Evolutionary conservation across 2,113 vertebrate genomes (phyloP).

Genomic region (Tylochromis polylepis): DNA sequence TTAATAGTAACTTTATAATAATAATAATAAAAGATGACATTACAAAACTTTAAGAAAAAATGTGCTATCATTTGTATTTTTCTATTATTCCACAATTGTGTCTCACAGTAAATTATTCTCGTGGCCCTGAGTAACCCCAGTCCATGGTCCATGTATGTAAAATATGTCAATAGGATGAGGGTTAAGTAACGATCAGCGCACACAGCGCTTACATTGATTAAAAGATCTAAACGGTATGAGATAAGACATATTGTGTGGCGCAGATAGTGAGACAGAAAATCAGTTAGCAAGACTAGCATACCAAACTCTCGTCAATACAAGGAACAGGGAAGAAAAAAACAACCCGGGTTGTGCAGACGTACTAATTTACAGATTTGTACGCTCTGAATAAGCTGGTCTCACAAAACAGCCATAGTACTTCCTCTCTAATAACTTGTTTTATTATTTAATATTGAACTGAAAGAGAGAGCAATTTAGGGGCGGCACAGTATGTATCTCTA

Average conservation of each 20-base stretch:
- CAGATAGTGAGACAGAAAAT: background rate
- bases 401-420: fast-evolving
- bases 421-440: background rate
- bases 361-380: background rate
- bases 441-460: background rate
- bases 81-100: background rate
- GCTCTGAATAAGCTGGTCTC: background rate
- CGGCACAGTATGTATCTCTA: background rate
- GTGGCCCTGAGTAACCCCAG: background rate
- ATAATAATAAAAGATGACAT: fast-evolving
- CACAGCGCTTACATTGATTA: background rate
- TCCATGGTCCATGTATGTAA: background rate
- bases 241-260: background rate
- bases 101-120: background rate
- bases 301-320: background rate
- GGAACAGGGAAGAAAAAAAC: fast-evolving
- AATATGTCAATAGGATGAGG: background rate
- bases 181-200: background rate
- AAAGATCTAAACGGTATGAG: fast-evolving
- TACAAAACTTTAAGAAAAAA: background rate
- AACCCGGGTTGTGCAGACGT: background rate
- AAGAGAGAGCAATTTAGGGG: fast-evolving
- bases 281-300: fast-evolving
- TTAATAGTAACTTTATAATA: background rate
- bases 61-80: background rate